Conservation (phyloP, 2,797 vertebrate species). For the Takifugu rubripes region DNA sequence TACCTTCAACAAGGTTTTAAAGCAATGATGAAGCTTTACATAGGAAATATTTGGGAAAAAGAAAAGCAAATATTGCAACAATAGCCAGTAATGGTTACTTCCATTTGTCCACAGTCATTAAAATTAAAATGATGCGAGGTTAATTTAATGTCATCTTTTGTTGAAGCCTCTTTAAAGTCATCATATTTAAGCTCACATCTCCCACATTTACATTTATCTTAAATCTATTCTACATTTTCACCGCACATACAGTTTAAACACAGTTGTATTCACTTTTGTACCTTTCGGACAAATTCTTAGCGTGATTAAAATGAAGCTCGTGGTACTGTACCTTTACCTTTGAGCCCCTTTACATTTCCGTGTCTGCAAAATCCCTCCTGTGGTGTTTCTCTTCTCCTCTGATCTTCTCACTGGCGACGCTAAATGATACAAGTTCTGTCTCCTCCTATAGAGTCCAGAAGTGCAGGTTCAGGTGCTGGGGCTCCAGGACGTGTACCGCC, state of each 20-base stretch:
- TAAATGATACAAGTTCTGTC: constrained; percentile 3
- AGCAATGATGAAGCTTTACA: too few relatives aligned
- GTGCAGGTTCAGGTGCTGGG: constrained; percentile 82
- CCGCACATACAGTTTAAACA: constrained; percentile 37
- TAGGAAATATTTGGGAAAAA: too few relatives aligned
- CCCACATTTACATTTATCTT: constrained; percentile 22
- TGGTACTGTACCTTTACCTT: constrained; percentile 37
- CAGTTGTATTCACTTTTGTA: constrained; percentile 30
- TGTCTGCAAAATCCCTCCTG: constrained; percentile 25
- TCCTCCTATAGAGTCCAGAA: constrained; percentile 84
- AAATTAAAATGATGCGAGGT: too few relatives aligned
- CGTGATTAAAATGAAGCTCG: background rate
- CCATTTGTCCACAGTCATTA: too few relatives aligned
- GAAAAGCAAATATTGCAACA: too few relatives aligned
- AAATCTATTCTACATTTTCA: constrained; percentile 53
- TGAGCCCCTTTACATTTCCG: constrained; percentile 26
- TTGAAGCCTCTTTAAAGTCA: constrained; percentile 2
- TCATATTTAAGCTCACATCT: constrained; percentile 12
- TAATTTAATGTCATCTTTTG: too few relatives aligned
- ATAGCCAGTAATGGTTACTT: too few relatives aligned
- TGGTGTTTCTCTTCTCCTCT: constrained; percentile 23
- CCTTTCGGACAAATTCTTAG: constrained; percentile 23
- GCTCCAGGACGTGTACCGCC: constrained; percentile 75
- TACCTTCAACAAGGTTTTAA: too few relatives aligned
- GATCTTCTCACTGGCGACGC: background rate